A percentile compares a stretch with the other conserved stretches of the same genome.
Evolutionary conservation across 1,140 invertebrate genomes (phyloP).

Genomic region (Bilobella aurantiaca): DNA sequence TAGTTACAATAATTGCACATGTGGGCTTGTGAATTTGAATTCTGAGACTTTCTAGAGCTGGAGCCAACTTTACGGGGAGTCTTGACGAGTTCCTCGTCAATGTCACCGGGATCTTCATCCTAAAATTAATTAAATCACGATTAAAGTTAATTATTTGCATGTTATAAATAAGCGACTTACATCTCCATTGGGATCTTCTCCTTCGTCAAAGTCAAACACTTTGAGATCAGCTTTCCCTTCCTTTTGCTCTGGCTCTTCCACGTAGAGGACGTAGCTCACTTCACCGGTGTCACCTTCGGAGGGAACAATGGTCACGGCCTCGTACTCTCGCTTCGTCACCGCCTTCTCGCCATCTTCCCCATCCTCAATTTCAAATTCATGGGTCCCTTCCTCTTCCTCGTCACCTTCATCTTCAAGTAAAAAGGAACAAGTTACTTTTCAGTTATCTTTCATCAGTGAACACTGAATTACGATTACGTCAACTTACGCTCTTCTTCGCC

Average conservation of each 20-base stretch:
- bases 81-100: slow-evolving; percentile 48
- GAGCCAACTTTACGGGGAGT: slow-evolving; percentile 56
- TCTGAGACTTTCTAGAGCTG: slow-evolving; percentile 59
- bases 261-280: slow-evolving; percentile 79
- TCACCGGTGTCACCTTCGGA: slow-evolving; percentile 66
- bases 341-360: slow-evolving; percentile 14
- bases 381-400: slow-evolving; percentile 17
- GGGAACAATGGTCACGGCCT: slow-evolving; percentile 76
- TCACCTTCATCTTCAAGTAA: slow-evolving; percentile 12
- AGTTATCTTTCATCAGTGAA: too few species aligned
- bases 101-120: slow-evolving; percentile 41
- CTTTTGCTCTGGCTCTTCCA: slow-evolving; percentile 55
- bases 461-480: too few species aligned
- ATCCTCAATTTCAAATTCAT: slow-evolving; percentile 27
- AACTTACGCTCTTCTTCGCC: not conserved
- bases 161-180: too few species aligned
- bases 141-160: not conserved
- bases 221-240: slow-evolving; percentile 44
- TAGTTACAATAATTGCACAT: slow-evolving; percentile 87
- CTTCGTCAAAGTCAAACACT: slow-evolving; percentile 51
- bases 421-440: not conserved
- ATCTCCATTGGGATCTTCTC: slow-evolving; percentile 44
- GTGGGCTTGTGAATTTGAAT: slow-evolving; percentile 53
- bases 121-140: slow-evolving; percentile 28
- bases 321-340: slow-evolving; percentile 49